Evolutionary conservation across 2,888 invertebrate genomes (phyloP).

Genomic region (Pemphredon lugubris): DNA sequence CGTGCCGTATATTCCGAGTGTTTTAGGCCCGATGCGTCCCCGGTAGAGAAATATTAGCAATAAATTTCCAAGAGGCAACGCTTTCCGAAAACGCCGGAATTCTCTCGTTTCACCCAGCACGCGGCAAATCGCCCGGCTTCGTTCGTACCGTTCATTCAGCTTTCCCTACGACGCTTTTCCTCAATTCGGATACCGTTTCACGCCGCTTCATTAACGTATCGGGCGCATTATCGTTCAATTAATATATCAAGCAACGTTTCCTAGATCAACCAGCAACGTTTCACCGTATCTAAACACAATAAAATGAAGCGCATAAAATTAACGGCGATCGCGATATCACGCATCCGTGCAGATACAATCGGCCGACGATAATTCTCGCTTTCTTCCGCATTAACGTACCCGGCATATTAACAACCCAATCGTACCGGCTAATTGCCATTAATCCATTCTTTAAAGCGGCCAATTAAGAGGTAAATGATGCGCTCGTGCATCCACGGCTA

Average conservation of each 20-base stretch:
- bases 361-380: not conserved
- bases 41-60: conserved; percentile 68
- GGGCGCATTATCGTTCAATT: too few species aligned
- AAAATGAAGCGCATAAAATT: too few species aligned
- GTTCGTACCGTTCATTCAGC: too few species aligned
- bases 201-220: not conserved
- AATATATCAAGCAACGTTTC: too few species aligned
- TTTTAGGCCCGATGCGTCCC: conserved; percentile 50
- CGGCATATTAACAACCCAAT: conserved; percentile 14
- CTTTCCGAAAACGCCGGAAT: not conserved
- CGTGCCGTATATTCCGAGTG: conserved; percentile 45
- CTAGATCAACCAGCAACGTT: too few species aligned
- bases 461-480: conserved; percentile 43
- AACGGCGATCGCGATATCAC: not conserved
- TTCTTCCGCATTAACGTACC: not conserved
- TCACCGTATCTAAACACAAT: too few species aligned
- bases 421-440: conserved; percentile 32
- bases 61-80: conserved; percentile 59
- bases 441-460: conserved; percentile 33
- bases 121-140: not conserved
- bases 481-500: conserved; percentile 11
- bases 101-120: not conserved
- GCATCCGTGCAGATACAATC: not conserved
- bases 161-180: not conserved
- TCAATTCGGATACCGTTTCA: not conserved